Evolutionary conservation across 2,797 vertebrate genomes (phyloP).

Genomic region (Poecilia velifera): DNA sequence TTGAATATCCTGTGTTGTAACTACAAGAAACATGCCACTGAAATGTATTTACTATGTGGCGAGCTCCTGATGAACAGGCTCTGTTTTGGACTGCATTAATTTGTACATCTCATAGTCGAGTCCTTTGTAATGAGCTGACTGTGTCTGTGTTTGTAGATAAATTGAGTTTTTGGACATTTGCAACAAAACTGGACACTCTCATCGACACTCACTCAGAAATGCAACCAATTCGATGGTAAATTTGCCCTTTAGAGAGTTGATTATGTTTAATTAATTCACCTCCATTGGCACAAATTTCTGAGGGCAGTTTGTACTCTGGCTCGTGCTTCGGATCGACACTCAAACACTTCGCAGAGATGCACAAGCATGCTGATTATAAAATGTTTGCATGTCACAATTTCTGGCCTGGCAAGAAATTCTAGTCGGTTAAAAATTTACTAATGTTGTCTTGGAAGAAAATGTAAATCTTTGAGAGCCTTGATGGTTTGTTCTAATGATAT

Average conservation of each 20-base stretch:
- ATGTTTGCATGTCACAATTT: neutral
- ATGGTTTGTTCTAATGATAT: neutral
- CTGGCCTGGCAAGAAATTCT: too few relatives aligned
- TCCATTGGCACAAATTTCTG: neutral
- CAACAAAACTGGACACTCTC: neutral
- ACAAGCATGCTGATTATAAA: neutral
- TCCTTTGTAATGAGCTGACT: neutral
- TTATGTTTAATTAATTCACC: neutral
- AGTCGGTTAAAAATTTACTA: neutral
- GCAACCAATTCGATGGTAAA: neutral
- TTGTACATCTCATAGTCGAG: neutral
- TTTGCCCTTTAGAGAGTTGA: neutral
- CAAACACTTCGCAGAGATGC: neutral
- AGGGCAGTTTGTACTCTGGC: neutral
- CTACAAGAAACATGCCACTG: neutral
- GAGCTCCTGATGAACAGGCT: neutral
- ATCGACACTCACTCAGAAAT: neutral
- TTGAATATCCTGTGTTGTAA: neutral
- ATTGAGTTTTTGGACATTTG: neutral
- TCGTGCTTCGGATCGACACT: neutral
- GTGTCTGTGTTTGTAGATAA: neutral
- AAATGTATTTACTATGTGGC: neutral
- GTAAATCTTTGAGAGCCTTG: neutral
- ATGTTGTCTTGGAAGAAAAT: neutral
- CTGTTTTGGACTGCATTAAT: neutral